Evolutionary conservation across 2,888 invertebrate species (phyloP).

Genomic region (Nomada ruficornis): DNA sequence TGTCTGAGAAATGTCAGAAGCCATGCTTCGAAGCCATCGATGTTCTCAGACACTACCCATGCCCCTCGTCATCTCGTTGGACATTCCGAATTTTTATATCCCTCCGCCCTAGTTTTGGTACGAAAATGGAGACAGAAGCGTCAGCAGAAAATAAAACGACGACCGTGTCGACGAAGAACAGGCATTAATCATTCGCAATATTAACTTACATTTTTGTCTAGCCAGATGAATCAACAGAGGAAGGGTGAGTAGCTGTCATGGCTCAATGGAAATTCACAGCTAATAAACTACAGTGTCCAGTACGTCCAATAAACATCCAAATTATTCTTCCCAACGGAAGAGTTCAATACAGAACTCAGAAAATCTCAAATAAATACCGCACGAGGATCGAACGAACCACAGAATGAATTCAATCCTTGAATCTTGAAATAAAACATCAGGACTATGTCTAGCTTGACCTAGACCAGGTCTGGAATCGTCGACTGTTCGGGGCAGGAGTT

Average conservation of each 20-base stretch:
- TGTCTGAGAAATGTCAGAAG: conserved; percentile 45
- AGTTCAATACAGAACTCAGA: too few relatives aligned
- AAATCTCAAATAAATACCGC: too few relatives aligned
- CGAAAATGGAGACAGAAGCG: not conserved
- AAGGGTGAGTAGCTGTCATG: not conserved
- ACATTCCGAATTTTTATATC: conserved; percentile 32
- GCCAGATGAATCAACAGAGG: not conserved
- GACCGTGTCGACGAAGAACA: not conserved
- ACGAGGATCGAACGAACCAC: too few relatives aligned
- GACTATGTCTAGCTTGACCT: too few relatives aligned
- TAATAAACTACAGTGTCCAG: too few relatives aligned
- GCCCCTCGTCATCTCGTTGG: conserved; percentile 21
- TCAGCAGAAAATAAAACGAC: not conserved
- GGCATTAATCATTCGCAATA: conserved; percentile 27
- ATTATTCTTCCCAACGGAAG: too few relatives aligned
- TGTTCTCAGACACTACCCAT: conserved; percentile 28
- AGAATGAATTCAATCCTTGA: too few relatives aligned
- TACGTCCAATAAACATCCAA: too few relatives aligned
- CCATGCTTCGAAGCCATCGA: conserved; percentile 43
- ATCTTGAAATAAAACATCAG: too few relatives aligned
- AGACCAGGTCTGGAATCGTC: too few relatives aligned
- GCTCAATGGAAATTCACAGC: not conserved
- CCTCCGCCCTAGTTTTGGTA: not conserved
- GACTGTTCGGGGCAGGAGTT: too few relatives aligned
- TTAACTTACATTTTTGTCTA: conserved; percentile 11